Evolutionary conservation across 2,113 vertebrate genomes (phyloP), one percentile per base, ranked within the genome.

Genomic region (Carassius auratus): DNA sequence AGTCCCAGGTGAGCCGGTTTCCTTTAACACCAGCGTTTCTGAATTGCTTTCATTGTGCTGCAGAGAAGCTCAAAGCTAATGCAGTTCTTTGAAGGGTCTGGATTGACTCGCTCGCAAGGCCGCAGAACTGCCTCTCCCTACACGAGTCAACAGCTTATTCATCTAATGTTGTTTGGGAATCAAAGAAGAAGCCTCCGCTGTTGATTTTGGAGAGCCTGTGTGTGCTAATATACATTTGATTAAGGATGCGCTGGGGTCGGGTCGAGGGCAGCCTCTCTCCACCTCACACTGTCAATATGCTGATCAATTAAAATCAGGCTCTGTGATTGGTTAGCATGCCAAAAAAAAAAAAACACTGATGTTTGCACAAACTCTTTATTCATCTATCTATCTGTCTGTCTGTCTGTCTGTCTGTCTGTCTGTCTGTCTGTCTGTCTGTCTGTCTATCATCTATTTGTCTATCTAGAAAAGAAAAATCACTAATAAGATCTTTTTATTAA

Each of bases 1-100:
- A 75, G 74, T 85, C 87, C 82, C 92, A 89, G 79, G 88, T 91
- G 91, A 91, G 89, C 81, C 68, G 74, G 89, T 89, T 90, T 90
- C 88, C 86, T 93, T 89, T 91, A 89, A 86, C 76, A 88, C 86
- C 76, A 42, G 76, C 71, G 59, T 62, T 68, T 76, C 85, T 87
- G 62, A 74, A 78, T 87, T 36, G 57, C 38, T 73, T 89, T 87
- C 78, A 38, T 85, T 83, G 64, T 78, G 85, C 83, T 66, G 69
- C 66, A 21, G 77, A 85, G 78, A 61, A 86, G 68, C 78, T 86
- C 52, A 81, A 71, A 84, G 50, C 38, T 75, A 75, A 80, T 75
- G 38, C 52, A n/a, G 33, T 36, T 71, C 73, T 89, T 89, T 87
- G 78, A 89, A 87, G 66, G 85, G 55, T 5, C 83, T 21, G 45